These are phyloP conservation scores for Vanessa atalanta DNA, from an alignment of 1,140 invertebrate genomes.

Conservation along the genomic window DNA sequence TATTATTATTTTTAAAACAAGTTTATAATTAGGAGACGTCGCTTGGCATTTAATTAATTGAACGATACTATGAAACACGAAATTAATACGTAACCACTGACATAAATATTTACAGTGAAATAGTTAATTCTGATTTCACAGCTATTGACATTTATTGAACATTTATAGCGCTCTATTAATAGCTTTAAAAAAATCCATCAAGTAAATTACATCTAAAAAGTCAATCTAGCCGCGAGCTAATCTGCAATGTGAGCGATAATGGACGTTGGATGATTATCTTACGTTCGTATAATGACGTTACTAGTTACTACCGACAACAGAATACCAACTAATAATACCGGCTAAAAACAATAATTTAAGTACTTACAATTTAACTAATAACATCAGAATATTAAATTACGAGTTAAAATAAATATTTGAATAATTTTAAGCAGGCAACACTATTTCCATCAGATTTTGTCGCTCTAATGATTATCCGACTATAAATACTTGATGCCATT, in stretches of 20 bases:
- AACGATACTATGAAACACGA: slow-evolving; percentile 1
- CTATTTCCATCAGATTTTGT: slow-evolving; percentile 3
- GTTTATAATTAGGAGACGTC: background rate
- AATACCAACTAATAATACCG: background rate
- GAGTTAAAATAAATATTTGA: background rate
- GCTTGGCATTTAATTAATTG: background rate
- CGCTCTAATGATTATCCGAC: background rate
- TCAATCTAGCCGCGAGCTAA: slow-evolving; percentile 48
- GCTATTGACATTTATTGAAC: slow-evolving; percentile 20
- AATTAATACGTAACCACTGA: slow-evolving; percentile 1
- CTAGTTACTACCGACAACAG: slow-evolving; percentile 36
- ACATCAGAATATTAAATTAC: slow-evolving; percentile 2
- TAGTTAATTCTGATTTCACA: background rate
- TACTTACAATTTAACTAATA: slow-evolving; percentile 32
- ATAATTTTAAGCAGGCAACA: background rate
- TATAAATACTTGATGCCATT: slow-evolving; percentile 7
- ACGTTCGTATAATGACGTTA: slow-evolving; percentile 54
- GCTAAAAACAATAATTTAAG: background rate
- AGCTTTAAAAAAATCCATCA: slow-evolving; percentile 34
- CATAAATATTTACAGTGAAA: slow-evolving; percentile 15
- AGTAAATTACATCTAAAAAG: slow-evolving; percentile 43
- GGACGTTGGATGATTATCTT: slow-evolving; percentile 56
- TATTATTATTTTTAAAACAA: background rate
- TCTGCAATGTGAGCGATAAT: slow-evolving; percentile 43
- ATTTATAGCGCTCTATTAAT: slow-evolving; percentile 24